These are phyloP conservation scores for Drosophila eugracilis DNA, from an alignment of 1,140 invertebrate genomes.

Conservation along the genomic window DNA sequence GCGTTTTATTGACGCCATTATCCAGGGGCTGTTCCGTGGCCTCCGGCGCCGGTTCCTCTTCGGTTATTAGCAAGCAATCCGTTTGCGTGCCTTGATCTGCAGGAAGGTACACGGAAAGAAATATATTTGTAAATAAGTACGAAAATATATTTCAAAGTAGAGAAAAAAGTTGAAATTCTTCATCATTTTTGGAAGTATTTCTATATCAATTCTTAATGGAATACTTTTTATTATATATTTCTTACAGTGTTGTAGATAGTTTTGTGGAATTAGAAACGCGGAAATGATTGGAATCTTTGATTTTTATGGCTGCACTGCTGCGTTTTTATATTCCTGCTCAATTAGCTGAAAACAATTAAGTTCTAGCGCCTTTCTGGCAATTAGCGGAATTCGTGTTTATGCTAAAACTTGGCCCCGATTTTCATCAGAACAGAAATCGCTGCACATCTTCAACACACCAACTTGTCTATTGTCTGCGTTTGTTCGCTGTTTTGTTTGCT, in stretches of 20 bases:
- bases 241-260: not conserved
- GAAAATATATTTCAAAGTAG: no score
- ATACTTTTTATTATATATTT: not conserved
- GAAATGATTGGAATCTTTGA: conserved; percentile 41
- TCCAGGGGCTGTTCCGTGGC: conserved; percentile 12
- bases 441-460: conserved; percentile 9
- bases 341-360: conserved; percentile 62
- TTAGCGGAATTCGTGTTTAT: conserved; percentile 60
- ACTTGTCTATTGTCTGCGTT: conserved; percentile 39
- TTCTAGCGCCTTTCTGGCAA: conserved; percentile 50
- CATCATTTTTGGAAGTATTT: no score
- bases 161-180: no score
- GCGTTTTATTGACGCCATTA: conserved; percentile 50
- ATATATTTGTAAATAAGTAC: not conserved
- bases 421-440: conserved; percentile 38
- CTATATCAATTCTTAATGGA: no score
- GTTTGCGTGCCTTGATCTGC: conserved; percentile 82
- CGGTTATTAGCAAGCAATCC: conserved; percentile 74
- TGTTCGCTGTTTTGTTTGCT: conserved; percentile 51
- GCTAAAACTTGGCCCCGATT: conserved; percentile 71
- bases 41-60: conserved; percentile 41
- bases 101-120: not conserved
- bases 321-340: conserved; percentile 39
- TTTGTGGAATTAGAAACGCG: conserved; percentile 34
- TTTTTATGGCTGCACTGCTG: conserved; percentile 39